These are phyloP conservation scores for Herpetotheres cachinnans DNA, from an alignment of 2,113 vertebrate genomes.

Conservation along the genomic window DNA sequence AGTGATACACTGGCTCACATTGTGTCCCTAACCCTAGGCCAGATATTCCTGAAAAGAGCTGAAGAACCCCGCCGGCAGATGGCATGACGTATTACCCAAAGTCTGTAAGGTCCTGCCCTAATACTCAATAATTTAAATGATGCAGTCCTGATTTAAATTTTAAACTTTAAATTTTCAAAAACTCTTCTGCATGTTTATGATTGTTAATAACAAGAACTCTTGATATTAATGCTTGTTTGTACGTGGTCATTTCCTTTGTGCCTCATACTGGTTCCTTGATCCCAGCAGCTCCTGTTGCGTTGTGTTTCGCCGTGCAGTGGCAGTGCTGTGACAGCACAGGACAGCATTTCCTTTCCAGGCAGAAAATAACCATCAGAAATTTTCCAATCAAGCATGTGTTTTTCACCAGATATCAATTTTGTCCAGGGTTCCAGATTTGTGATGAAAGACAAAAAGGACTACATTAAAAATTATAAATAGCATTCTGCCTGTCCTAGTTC, in stretches of 20 bases:
- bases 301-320: rapidly evolving
- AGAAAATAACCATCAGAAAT: slow-evolving; percentile 1
- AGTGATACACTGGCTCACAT: background rate
- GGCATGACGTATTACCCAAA: background rate
- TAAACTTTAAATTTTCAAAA: background rate
- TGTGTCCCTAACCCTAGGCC: background rate
- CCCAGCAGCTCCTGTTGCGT: background rate
- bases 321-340: background rate
- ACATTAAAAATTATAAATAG: slow-evolving; percentile 57
- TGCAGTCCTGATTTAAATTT: background rate
- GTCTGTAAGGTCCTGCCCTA: background rate
- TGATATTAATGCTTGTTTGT: background rate
- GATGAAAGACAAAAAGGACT: slow-evolving; percentile 51
- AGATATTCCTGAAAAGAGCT: background rate
- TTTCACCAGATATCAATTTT: slow-evolving; percentile 18
- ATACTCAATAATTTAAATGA: background rate
- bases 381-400: background rate
- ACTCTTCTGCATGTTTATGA: background rate
- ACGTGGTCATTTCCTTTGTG: background rate
- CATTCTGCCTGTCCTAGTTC: slow-evolving; percentile 58
- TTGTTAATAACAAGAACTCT: background rate
- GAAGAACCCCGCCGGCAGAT: background rate
- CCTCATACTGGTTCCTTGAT: background rate
- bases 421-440: slow-evolving; percentile 24
- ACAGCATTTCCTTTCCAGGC: background rate